A percentile compares a stretch with the other conserved stretches of the same genome.
Conservation (phyloP, 2,888 invertebrate genomes). For the Oscheius myriophilus region DNA sequence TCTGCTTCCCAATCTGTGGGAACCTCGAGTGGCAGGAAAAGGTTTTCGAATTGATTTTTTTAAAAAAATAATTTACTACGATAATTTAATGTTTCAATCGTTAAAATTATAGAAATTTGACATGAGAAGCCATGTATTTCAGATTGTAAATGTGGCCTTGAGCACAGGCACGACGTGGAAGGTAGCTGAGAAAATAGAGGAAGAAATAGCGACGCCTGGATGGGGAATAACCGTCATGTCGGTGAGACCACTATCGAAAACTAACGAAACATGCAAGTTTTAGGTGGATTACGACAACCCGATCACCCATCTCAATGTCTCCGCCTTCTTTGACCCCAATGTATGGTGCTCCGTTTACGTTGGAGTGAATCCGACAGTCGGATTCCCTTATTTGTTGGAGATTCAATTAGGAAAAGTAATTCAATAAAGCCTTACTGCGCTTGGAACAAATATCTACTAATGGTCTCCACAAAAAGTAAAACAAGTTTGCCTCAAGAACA, state of each 20-base stretch:
- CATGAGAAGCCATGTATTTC: too few relatives aligned
- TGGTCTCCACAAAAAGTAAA: too few relatives aligned
- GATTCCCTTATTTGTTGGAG: constrained; percentile 44
- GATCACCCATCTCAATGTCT: constrained; percentile 39
- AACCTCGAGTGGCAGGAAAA: constrained; percentile 11
- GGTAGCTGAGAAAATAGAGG: constrained; percentile 10
- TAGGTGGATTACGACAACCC: constrained; percentile 48
- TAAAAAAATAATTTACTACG: too few relatives aligned
- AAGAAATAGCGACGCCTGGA: constrained; percentile 6
- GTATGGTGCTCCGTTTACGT: constrained; percentile 50
- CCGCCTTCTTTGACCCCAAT: constrained; percentile 32
- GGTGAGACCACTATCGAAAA: neutral
- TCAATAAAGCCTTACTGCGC: neutral
- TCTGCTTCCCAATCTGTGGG: constrained; percentile 40
- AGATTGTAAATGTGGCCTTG: constrained; percentile 9
- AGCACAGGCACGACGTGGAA: constrained; percentile 9
- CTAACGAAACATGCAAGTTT: constrained; percentile 1
- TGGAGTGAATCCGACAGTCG: constrained; percentile 41
- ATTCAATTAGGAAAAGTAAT: constrained; percentile 45
- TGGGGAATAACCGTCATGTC: constrained; percentile 24
- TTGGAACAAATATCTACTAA: too few relatives aligned
- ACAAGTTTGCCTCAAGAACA: too few relatives aligned
- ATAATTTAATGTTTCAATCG: too few relatives aligned
- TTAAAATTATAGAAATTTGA: too few relatives aligned
- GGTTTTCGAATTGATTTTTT: constrained; percentile 2